Base-by-base conservation (phyloP, 2,888 invertebrate species). In the Parnassius orleans region DNA sequence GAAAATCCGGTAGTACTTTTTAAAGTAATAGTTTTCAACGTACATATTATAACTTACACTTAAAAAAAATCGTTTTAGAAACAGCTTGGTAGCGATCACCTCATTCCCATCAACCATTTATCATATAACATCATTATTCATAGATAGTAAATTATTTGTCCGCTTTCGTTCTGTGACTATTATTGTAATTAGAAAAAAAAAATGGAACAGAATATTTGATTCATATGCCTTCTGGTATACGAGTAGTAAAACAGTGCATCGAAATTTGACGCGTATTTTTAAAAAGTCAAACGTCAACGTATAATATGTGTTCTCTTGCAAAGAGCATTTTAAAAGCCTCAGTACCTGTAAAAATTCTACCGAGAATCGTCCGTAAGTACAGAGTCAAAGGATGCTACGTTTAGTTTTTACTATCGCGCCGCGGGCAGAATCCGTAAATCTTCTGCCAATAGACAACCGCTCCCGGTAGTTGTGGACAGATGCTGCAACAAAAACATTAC, bases 351-450 rank as follows among this genome's bases (percentile, higher is more conserved):
- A 33, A 33, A 14, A 10, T 53, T 46, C 14, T 15, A 52, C 44
- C 10, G 58, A 58, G 44, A 52, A 52, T 33, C 24, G 14, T 52
- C 56, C 19, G 46, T 19, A 57, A 62, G 50, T 48, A 50, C 50
- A 58, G 10, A 19, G 43, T 15, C 53, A 63, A 57, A 63, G 54
- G 57, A 63, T 48, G 42, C 61, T 33, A 47, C 54, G 33, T 51
- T 61, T 12, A 55, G 60, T 64, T 65, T 63, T 67, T 63, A 59
- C 65, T 58, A 53, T 52, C 51, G 57, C 57, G 57, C 57, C 58
- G 60, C 61, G 59, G 63, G 65, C 58, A 41, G 53, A 61, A 63
- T 66, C 61, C 58, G 61, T 65, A 65, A 63, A 65, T 66, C 65
- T 59, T 65, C 58, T 43, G 51, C 54, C 63, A 66, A 65, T 66